phyloP scores from a whole-genome alignment of 2,797 vertebrate species.

The Mormyrops boulengeri region DNA sequence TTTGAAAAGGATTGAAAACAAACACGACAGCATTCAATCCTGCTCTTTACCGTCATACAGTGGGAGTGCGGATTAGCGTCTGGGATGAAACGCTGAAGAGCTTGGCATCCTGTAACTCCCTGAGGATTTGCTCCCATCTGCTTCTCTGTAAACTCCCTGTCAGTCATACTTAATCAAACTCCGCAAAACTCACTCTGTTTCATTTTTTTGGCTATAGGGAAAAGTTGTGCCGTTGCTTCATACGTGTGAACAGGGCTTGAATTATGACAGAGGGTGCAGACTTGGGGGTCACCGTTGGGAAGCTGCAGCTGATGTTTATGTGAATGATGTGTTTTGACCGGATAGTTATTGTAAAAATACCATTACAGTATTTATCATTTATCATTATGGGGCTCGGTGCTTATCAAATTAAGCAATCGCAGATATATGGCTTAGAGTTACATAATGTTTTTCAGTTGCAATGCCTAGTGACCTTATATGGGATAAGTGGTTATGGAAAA shows the following conservation, averaged over 20 bases:
- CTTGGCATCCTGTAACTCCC: not conserved
- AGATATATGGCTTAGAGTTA: not conserved
- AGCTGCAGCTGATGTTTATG: not conserved
- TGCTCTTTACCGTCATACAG: not conserved
- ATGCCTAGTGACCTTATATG: not conserved
- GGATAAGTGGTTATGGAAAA: not conserved
- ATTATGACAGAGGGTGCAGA: not conserved
- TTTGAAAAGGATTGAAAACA: not conserved
- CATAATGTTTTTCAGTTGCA: not conserved
- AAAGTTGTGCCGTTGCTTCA: not conserved
- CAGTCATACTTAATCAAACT: slow-evolving; percentile 10
- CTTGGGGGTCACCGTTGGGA: not conserved
- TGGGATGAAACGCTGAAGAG: not conserved
- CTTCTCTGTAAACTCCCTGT: not conserved
- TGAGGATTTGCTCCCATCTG: not conserved
- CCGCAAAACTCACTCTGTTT: not conserved
- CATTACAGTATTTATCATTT: not conserved
- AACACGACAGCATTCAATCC: not conserved
- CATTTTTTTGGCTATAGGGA: not conserved
- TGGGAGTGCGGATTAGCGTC: not conserved
- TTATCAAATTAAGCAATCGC: not conserved
- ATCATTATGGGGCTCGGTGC: not conserved
- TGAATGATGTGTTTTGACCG: not conserved
- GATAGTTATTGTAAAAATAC: not conserved
- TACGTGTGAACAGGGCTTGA: not conserved